Evolutionary conservation across 2,888 invertebrate species (phyloP).

Genomic region (Brachyptera putata): DNA sequence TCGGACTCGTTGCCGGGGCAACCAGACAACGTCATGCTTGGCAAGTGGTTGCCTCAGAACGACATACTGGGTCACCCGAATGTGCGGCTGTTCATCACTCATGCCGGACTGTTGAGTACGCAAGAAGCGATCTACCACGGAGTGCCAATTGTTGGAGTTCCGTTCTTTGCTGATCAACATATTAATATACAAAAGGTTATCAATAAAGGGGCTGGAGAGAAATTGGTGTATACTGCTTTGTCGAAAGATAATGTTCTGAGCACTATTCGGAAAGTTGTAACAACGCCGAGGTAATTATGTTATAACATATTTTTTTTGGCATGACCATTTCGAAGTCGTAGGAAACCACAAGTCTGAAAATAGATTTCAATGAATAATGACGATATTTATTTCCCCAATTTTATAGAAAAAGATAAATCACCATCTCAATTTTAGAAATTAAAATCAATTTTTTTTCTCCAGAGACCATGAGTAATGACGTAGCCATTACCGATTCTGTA

Average conservation of each 20-base stretch:
- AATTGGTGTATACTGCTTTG: constrained; percentile 34
- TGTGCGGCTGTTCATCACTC: constrained; percentile 47
- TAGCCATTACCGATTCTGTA: too few relatives aligned
- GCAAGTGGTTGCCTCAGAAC: constrained; percentile 48
- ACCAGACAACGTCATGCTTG: constrained; percentile 40
- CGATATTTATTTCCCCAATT: too few relatives aligned
- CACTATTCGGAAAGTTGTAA: constrained; percentile 38
- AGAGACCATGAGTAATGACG: too few relatives aligned
- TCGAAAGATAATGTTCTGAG: constrained; percentile 36
- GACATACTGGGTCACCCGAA: constrained; percentile 46
- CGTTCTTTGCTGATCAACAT: constrained; percentile 50
- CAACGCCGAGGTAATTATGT: constrained; percentile 37
- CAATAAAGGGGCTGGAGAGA: constrained; percentile 41
- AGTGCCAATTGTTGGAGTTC: constrained; percentile 51
- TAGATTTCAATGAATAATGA: too few relatives aligned
- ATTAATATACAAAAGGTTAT: constrained; percentile 40
- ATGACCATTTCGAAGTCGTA: too few relatives aligned
- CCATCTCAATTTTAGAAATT: too few relatives aligned
- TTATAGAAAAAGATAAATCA: too few relatives aligned
- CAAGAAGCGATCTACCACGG: constrained; percentile 49
- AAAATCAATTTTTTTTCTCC: too few relatives aligned
- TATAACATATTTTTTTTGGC: too few relatives aligned
- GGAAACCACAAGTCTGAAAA: too few relatives aligned
- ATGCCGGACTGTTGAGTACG: constrained; percentile 50
- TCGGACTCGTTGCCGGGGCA: constrained; percentile 33